Evolutionary conservation across 2,113 vertebrate species (phyloP).

Genomic region (Pholis gunnellus): DNA sequence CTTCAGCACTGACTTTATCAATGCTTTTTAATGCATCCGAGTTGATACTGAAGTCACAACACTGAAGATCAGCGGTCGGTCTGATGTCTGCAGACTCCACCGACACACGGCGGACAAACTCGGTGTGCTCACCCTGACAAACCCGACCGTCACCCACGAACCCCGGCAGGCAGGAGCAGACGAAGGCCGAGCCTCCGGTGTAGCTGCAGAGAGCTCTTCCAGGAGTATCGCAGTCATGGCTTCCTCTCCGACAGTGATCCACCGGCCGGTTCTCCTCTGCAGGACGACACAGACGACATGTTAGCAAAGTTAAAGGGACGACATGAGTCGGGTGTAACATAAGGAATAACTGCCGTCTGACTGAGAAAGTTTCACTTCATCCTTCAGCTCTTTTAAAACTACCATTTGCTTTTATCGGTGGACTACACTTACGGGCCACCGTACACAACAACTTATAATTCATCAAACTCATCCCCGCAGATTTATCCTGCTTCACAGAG

Average conservation of each 20-base stretch:
- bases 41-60: slow-evolving; percentile 1
- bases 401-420: neutral
- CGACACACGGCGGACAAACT: neutral
- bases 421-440: neutral
- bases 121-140: slow-evolving; percentile 86
- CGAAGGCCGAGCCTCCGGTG: slow-evolving; percentile 84
- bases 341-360: neutral
- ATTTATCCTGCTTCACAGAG: neutral
- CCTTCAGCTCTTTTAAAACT: neutral
- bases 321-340: neutral
- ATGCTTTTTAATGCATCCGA: neutral
- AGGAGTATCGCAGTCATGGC: slow-evolving; percentile 88
- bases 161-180: slow-evolving; percentile 89
- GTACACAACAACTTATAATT: neutral
- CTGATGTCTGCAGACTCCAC: neutral
- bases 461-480: neutral
- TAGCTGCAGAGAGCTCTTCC: slow-evolving; percentile 89
- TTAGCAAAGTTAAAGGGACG: neutral
- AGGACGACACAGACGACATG: neutral
- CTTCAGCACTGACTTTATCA: neutral
- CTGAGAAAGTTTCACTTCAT: neutral
- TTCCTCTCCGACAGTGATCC: slow-evolving; percentile 87
- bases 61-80: neutral
- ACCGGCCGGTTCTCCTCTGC: slow-evolving; percentile 77
- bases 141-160: slow-evolving; percentile 87